Conservation (phyloP, 2,888 invertebrate species). For the Zele albiditarsus region DNA sequence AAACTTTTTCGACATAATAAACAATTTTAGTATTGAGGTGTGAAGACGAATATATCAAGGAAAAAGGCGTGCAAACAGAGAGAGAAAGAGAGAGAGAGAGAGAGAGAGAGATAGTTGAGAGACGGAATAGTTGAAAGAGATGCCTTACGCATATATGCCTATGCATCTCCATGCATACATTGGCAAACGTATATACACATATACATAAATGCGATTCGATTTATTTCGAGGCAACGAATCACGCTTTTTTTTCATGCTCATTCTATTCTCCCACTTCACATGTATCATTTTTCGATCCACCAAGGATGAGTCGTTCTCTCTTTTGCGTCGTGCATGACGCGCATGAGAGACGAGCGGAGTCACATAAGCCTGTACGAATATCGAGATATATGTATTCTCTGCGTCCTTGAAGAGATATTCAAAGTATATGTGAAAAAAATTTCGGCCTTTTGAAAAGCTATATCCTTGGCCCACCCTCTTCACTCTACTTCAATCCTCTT, state of each 20-base stretch:
- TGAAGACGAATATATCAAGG: background rate
- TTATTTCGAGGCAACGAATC: slow-evolving; percentile 39
- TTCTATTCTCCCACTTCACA: slow-evolving; percentile 27
- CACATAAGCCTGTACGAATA: slow-evolving; percentile 32
- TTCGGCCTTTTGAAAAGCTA: slow-evolving; percentile 49
- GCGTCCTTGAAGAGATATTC: slow-evolving; percentile 21
- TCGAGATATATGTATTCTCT: background rate
- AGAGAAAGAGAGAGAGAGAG: background rate
- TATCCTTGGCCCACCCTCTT: slow-evolving; percentile 35
- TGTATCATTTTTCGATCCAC: slow-evolving; percentile 43
- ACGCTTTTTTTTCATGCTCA: slow-evolving; percentile 36
- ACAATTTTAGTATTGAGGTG: background rate
- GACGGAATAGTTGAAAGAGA: slow-evolving; percentile 7
- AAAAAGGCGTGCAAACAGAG: background rate
- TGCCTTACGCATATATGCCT: slow-evolving; percentile 20
- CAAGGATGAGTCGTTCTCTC: slow-evolving; percentile 40
- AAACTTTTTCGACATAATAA: slow-evolving; percentile 5
- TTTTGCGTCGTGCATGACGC: slow-evolving; percentile 17
- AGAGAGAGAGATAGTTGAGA: no score
- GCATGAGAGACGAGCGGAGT: slow-evolving; percentile 17
- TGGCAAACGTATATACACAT: no score
- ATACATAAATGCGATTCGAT: slow-evolving; percentile 37
- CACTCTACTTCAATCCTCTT: background rate
- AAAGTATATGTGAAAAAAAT: slow-evolving; percentile 30
- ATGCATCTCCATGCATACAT: no score